These are phyloP conservation scores for Callorhinus ursinus DNA, from an alignment of 2,113 vertebrate genomes.

Conservation along the genomic window DNA sequence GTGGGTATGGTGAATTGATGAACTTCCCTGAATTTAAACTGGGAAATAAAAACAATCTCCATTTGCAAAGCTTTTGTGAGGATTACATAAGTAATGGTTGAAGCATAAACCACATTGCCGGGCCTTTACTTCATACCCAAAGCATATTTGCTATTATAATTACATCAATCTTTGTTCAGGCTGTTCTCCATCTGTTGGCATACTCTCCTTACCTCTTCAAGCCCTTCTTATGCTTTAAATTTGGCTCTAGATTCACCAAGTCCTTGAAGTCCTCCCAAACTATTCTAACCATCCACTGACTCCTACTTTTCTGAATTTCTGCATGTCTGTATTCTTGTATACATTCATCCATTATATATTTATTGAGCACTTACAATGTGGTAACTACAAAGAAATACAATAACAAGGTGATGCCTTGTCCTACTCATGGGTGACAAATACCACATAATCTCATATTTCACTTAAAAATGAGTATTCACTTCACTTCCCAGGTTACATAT, in stretches of 20 bases:
- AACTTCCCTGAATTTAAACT: not conserved
- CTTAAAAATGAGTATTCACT: not conserved
- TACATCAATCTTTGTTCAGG: not conserved
- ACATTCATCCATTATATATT: not conserved
- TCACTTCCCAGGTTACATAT: not conserved
- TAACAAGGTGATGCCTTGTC: not conserved
- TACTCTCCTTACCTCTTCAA: not conserved
- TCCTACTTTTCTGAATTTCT: not conserved
- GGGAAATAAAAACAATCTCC: not conserved
- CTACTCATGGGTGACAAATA: not conserved
- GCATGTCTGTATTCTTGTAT: not conserved
- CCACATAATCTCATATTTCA: not conserved
- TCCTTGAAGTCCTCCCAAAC: not conserved
- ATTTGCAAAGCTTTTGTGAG: not conserved
- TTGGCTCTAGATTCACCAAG: not conserved
- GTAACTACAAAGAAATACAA: not conserved
- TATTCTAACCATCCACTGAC: not conserved
- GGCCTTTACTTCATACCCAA: not conserved
- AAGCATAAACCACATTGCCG: not conserved
- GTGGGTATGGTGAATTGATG: not conserved
- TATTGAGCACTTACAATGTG: not conserved
- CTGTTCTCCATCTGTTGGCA: not conserved
- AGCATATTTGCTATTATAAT: not conserved
- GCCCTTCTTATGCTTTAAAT: not conserved
- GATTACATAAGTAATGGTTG: not conserved